A percentile compares a stretch with the other conserved stretches of the same genome.
These are phyloP conservation scores for Leptoclinus maculatus DNA, from an alignment of 2,797 vertebrate species.

Conservation along the genomic window DNA sequence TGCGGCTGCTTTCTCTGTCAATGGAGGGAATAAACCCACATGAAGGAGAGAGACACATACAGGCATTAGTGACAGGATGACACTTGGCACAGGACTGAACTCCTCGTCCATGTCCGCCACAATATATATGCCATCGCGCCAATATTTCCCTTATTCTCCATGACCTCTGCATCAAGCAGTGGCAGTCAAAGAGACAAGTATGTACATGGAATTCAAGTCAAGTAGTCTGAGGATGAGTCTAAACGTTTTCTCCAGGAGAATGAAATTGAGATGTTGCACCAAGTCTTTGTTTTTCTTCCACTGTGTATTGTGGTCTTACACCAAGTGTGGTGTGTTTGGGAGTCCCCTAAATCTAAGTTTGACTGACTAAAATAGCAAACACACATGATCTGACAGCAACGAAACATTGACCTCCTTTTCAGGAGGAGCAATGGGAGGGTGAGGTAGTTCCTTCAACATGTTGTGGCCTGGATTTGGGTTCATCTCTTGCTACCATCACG, in stretches of 20 bases:
- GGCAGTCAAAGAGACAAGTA: conserved; percentile 43
- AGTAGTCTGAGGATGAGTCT: conserved; percentile 18
- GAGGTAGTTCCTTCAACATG: not conserved
- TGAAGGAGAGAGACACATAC: conserved; percentile 85
- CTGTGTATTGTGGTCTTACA: conserved; percentile 6
- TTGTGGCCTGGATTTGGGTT: not conserved
- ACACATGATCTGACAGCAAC: not conserved
- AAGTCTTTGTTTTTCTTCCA: conserved; percentile 13
- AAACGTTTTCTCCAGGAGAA: conserved; percentile 19
- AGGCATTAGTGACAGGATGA: conserved; percentile 84
- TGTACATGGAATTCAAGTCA: not conserved
- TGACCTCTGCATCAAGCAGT: conserved; percentile 62
- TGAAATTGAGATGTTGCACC: not conserved
- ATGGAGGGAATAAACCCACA: conserved; percentile 83
- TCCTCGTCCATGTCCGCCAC: conserved; percentile 64
- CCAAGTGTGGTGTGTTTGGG: conserved; percentile 2
- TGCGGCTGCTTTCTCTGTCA: conserved; percentile 86
- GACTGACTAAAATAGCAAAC: conserved; percentile 13
- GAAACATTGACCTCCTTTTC: not conserved
- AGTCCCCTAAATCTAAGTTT: not conserved
- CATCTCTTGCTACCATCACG: not conserved
- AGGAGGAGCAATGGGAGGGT: not conserved
- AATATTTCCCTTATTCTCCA: conserved; percentile 47
- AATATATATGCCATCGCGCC: conserved; percentile 49
- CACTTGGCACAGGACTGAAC: conserved; percentile 69